These are phyloP conservation scores for Sebastes diploproa DNA, from an alignment of 2,797 vertebrate genomes.

Conservation along the genomic window DNA sequence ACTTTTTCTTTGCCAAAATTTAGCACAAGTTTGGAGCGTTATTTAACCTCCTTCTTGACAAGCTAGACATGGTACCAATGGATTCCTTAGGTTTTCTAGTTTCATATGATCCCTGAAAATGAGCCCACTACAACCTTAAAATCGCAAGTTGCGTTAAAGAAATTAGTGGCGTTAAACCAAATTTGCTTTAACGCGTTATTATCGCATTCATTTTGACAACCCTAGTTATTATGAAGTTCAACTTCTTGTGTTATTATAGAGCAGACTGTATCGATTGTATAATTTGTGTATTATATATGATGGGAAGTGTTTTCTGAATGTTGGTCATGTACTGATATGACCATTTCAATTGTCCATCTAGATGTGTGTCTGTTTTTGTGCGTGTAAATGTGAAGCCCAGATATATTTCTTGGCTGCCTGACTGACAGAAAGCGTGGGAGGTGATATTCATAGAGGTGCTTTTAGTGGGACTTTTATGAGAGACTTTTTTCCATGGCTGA, in stretches of 20 bases:
- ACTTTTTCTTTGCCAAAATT: too few species aligned
- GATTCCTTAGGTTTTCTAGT: too few species aligned
- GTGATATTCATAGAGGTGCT: conserved; percentile 83
- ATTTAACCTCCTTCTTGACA: too few species aligned
- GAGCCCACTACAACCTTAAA: too few species aligned
- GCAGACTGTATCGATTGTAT: not conserved
- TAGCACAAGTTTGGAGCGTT: too few species aligned
- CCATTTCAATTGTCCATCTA: not conserved
- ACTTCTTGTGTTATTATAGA: not conserved
- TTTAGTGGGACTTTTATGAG: conserved; percentile 84
- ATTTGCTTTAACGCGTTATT: too few species aligned
- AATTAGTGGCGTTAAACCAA: too few species aligned
- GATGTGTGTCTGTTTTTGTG: conserved; percentile 18
- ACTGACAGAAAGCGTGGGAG: conserved; percentile 79
- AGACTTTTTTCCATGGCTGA: conserved; percentile 84
- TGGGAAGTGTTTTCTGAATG: not conserved
- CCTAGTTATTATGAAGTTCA: not conserved
- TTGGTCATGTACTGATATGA: not conserved
- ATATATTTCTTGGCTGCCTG: conserved; percentile 74
- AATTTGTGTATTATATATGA: not conserved
- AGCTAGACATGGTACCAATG: too few species aligned
- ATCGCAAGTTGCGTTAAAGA: too few species aligned
- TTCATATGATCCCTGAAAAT: too few species aligned
- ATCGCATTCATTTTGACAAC: too few species aligned
- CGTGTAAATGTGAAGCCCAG: conserved; percentile 67